phyloP scores from a whole-genome alignment of 2,113 vertebrate species.

The Platanista minor region DNA sequence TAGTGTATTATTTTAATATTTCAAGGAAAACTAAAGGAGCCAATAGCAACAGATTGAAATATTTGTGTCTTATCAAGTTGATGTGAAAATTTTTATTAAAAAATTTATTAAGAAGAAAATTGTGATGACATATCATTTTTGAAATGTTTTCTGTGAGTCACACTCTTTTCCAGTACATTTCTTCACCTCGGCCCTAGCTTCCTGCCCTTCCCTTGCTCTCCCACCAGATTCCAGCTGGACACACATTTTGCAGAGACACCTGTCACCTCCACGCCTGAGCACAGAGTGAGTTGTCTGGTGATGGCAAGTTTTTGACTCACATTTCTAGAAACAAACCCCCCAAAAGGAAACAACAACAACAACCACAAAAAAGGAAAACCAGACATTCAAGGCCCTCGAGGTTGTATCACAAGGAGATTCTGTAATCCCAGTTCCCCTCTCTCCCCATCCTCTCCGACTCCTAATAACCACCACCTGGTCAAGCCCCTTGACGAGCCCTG shows the following conservation, averaged over 20 bases:
- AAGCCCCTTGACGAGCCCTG: rapidly evolving
- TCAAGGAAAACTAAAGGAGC: neutral
- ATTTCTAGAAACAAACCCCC: neutral
- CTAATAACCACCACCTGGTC: neutral
- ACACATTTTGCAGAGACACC: neutral
- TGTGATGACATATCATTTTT: neutral
- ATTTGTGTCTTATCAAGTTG: neutral
- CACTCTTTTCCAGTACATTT: too few species aligned
- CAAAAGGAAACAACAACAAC: neutral
- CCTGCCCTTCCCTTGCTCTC: neutral
- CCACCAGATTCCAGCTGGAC: too few species aligned
- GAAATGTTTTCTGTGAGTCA: neutral
- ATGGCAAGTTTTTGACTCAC: neutral
- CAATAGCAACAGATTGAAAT: neutral
- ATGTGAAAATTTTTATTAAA: neutral
- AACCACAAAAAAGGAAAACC: neutral
- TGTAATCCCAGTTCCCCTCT: too few species aligned
- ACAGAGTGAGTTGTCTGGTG: rapidly evolving
- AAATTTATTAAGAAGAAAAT: neutral
- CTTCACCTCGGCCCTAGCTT: too few species aligned
- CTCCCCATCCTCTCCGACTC: neutral
- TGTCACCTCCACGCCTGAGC: rapidly evolving
- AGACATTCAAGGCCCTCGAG: neutral
- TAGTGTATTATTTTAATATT: neutral
- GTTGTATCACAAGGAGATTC: neutral